Evolutionary conservation across 2,113 vertebrate species (phyloP).

Genomic region (Indicator indicator): DNA sequence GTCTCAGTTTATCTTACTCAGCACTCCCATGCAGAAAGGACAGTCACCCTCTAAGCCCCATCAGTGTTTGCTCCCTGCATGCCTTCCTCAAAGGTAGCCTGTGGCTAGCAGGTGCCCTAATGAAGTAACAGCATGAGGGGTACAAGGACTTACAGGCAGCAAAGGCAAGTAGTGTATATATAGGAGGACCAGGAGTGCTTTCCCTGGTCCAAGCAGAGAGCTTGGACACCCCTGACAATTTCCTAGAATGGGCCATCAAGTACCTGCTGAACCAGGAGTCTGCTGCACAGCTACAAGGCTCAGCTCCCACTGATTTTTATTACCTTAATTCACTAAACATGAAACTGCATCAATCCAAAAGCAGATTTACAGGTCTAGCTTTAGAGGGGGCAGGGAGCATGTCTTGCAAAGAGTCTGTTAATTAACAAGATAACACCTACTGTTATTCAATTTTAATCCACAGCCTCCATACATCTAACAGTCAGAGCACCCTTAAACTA

Average conservation of each 20-base stretch:
- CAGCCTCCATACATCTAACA: neutral
- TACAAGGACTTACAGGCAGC: neutral
- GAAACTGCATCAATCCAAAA: neutral
- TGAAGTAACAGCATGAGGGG: fast-evolving
- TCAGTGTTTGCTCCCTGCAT: neutral
- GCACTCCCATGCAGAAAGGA: neutral
- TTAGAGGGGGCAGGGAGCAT: neutral
- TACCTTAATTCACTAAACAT: neutral
- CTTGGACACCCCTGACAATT: neutral
- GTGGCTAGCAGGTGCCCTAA: neutral
- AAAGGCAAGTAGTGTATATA: fast-evolving
- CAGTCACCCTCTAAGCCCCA: neutral
- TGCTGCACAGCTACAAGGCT: neutral
- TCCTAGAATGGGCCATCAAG: neutral
- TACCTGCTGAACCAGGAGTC: neutral
- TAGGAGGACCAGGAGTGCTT: neutral
- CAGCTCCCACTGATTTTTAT: neutral
- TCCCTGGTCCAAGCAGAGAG: neutral
- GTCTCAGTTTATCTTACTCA: neutral
- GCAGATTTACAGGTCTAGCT: neutral
- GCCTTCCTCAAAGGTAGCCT: fast-evolving
- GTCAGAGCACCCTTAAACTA: neutral
- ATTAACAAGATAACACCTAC: neutral
- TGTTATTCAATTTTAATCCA: neutral
- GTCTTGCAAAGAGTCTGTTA: neutral